phyloP scores from a whole-genome alignment of 2,797 vertebrate genomes.

The Chromobotia macracanthus region DNA sequence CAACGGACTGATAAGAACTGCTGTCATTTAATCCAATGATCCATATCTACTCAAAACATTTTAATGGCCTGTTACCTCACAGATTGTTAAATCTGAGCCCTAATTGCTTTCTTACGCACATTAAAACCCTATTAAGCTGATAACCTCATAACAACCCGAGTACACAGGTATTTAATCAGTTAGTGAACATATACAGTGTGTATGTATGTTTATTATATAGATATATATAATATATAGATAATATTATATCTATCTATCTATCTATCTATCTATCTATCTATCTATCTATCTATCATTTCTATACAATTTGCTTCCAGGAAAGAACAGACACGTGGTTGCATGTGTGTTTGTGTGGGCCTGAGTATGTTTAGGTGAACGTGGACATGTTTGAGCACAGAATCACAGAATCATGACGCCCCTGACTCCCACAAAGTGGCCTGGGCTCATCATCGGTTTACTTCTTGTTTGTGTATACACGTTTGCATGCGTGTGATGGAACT shows the following conservation, averaged over 20 bases:
- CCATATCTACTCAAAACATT: neutral
- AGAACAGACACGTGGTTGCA: conserved; percentile 1
- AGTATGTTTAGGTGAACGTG: conserved; percentile 27
- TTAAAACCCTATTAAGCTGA: conserved; percentile 72
- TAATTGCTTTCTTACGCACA: conserved; percentile 48
- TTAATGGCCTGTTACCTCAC: neutral
- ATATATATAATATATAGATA: too few relatives aligned
- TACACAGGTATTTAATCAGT: neutral
- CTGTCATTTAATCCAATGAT: neutral
- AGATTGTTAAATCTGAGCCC: conserved; percentile 7
- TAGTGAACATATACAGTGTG: neutral
- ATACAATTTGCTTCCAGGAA: conserved; percentile 31
- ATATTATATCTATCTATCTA: too few relatives aligned
- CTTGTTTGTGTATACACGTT: neutral
- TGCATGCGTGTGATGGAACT: neutral
- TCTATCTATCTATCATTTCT: too few relatives aligned
- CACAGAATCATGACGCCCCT: too few relatives aligned
- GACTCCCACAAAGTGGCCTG: conserved; percentile 9
- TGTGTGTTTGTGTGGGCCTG: conserved; percentile 31
- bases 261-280: too few relatives aligned
- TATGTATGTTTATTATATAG: too few relatives aligned
- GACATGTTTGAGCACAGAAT: neutral
- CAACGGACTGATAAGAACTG: neutral
- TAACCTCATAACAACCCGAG: conserved; percentile 38
- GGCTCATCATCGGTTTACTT: conserved; percentile 17